Conservation (phyloP, 2,113 vertebrate genomes). For the Callocephalon fimbriatum region DNA sequence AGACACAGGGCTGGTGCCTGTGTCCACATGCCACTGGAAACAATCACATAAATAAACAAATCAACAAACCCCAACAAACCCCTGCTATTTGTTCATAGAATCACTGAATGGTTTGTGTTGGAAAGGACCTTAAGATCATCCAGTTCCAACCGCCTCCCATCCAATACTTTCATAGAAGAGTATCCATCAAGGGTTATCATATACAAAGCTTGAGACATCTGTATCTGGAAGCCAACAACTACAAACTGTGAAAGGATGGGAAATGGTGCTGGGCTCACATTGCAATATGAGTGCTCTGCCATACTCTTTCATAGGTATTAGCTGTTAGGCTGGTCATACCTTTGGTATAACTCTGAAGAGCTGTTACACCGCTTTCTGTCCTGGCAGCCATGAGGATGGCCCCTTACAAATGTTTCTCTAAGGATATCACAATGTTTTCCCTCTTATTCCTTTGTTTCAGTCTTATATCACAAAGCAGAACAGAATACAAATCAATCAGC, state of each 20-base stretch:
- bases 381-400: neutral
- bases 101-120: neutral
- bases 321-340: neutral
- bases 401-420: neutral
- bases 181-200: neutral
- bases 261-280: neutral
- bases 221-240: neutral
- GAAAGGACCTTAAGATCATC: neutral
- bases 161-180: fast-evolving
- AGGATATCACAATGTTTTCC: neutral
- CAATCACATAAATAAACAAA: neutral
- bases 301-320: neutral
- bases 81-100: neutral
- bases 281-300: fast-evolving
- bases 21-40: fast-evolving
- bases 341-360: neutral
- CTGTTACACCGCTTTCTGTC: neutral
- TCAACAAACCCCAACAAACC: neutral
- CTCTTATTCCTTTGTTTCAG: neutral
- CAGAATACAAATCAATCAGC: neutral
- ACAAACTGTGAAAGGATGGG: neutral
- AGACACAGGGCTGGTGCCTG: too few relatives aligned
- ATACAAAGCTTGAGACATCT: neutral
- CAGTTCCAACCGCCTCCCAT: neutral
- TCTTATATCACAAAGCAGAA: neutral